These are phyloP conservation scores for Sebastes goodei DNA, from an alignment of 2,797 vertebrate species.

Conservation along the genomic window DNA sequence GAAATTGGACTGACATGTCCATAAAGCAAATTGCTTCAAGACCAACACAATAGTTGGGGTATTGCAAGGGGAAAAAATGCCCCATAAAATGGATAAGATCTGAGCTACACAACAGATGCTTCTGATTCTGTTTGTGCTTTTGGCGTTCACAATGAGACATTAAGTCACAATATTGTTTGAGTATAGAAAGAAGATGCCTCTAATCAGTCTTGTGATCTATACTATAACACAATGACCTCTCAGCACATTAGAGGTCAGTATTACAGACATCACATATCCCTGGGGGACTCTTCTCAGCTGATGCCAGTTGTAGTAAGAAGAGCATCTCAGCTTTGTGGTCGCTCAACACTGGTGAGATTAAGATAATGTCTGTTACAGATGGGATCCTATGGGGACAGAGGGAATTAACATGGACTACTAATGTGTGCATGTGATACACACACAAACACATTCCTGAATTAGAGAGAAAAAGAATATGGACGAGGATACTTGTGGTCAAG, in stretches of 20 bases:
- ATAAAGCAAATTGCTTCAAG: slow-evolving; percentile 20
- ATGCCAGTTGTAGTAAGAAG: background rate
- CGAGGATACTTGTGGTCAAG: slow-evolving; percentile 40
- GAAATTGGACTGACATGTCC: background rate
- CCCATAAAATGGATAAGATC: background rate
- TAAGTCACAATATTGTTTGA: slow-evolving; percentile 3
- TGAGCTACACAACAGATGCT: slow-evolving; percentile 5
- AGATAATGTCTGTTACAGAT: slow-evolving; percentile 40
- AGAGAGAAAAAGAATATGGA: slow-evolving; percentile 47
- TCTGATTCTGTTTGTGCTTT: slow-evolving; percentile 2
- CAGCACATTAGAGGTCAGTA: background rate
- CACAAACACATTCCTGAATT: slow-evolving; percentile 47
- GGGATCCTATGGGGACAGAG: slow-evolving; percentile 8
- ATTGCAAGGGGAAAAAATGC: background rate
- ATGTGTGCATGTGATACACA: slow-evolving; percentile 17
- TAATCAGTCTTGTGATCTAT: background rate
- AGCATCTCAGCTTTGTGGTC: slow-evolving; percentile 10
- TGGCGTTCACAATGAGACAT: slow-evolving; percentile 7
- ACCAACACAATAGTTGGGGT: background rate
- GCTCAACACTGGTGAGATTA: slow-evolving; percentile 52
- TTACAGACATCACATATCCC: background rate
- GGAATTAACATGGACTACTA: slow-evolving; percentile 44
- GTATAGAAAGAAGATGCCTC: background rate
- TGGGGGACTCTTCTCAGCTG: background rate
- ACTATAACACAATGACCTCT: background rate